Percentiles rank a stretch among this genome's conserved stretches.
Evolutionary conservation across 2,888 invertebrate species (phyloP).

Genomic region (Galerucella pusilla): DNA sequence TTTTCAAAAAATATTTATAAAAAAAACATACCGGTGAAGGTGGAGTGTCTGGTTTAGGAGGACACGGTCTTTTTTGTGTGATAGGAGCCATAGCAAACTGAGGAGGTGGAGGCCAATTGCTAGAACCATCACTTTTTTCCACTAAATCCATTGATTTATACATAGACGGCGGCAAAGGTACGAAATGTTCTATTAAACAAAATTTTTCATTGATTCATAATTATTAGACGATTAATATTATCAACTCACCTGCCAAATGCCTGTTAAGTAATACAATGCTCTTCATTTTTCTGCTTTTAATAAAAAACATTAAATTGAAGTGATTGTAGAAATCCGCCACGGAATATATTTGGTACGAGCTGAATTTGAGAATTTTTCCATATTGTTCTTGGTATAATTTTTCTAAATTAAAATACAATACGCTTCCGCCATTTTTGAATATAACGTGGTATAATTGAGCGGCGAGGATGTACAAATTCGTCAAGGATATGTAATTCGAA

Average conservation of each 20-base stretch:
- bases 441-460: slow-evolving; percentile 62
- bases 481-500: slow-evolving; percentile 57
- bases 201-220: slow-evolving; percentile 6
- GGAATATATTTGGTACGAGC: slow-evolving; percentile 57
- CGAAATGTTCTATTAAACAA: slow-evolving; percentile 55
- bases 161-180: slow-evolving; percentile 54
- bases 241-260: slow-evolving; percentile 63
- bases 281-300: slow-evolving; percentile 62
- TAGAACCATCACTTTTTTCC: slow-evolving; percentile 36
- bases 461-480: slow-evolving; percentile 59
- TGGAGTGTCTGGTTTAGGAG: slow-evolving; percentile 67
- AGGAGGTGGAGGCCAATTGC: slow-evolving; percentile 53
- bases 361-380: slow-evolving; percentile 57
- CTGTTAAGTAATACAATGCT: slow-evolving; percentile 66
- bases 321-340: slow-evolving; percentile 59
- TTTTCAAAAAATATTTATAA: not conserved
- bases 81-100: slow-evolving; percentile 38
- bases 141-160: slow-evolving; percentile 42
- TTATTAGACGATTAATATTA: not conserved
- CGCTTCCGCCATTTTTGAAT: slow-evolving; percentile 57
- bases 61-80: slow-evolving; percentile 51
- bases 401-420: slow-evolving; percentile 56
- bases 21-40: slow-evolving; percentile 60
- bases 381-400: slow-evolving; percentile 56
- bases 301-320: slow-evolving; percentile 59